These are phyloP conservation scores for Chymomyza caudatula DNA, from an alignment of 2,888 invertebrate species.

Conservation along the genomic window DNA sequence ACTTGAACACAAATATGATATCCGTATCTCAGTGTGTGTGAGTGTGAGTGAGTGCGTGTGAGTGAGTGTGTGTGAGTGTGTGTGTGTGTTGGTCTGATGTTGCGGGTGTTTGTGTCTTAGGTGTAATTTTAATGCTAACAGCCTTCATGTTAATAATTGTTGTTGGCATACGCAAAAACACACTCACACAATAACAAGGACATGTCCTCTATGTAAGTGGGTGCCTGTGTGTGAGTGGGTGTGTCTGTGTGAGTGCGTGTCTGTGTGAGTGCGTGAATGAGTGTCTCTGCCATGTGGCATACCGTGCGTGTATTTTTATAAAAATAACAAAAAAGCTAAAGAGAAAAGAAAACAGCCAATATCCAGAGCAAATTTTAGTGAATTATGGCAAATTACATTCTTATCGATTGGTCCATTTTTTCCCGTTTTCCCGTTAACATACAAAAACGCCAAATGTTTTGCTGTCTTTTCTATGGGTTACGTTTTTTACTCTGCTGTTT, in stretches of 20 bases:
- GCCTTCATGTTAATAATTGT: constrained; percentile 53
- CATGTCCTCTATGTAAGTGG: background rate
- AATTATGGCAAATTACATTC: constrained; percentile 75
- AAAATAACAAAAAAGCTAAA: background rate
- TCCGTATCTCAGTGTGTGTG: constrained; percentile 12
- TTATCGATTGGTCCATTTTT: constrained; percentile 69
- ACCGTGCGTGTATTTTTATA: background rate
- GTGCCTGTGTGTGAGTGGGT: background rate
- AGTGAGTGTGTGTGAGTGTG: constrained; percentile 8
- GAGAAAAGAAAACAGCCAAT: constrained; percentile 43
- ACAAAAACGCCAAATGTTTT: background rate
- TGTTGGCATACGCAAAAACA: constrained; percentile 7
- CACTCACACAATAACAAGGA: constrained; percentile 1
- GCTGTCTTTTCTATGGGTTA: background rate
- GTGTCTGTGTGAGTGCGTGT: background rate
- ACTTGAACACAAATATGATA: constrained; percentile 9
- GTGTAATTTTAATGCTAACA: constrained; percentile 62
- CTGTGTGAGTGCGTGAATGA: background rate
- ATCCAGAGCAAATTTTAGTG: constrained; percentile 68
- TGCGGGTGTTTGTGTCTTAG: constrained; percentile 30
- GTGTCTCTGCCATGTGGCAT: constrained; percentile 4
- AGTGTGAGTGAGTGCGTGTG: constrained; percentile 20
- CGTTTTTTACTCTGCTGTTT: background rate
- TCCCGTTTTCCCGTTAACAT: constrained; percentile 7
- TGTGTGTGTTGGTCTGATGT: constrained; percentile 13